Percentiles rank a stretch among this genome's conserved stretches.
Conservation (phyloP, 2,113 vertebrate genomes). For the Odobenus rosmarus region DNA sequence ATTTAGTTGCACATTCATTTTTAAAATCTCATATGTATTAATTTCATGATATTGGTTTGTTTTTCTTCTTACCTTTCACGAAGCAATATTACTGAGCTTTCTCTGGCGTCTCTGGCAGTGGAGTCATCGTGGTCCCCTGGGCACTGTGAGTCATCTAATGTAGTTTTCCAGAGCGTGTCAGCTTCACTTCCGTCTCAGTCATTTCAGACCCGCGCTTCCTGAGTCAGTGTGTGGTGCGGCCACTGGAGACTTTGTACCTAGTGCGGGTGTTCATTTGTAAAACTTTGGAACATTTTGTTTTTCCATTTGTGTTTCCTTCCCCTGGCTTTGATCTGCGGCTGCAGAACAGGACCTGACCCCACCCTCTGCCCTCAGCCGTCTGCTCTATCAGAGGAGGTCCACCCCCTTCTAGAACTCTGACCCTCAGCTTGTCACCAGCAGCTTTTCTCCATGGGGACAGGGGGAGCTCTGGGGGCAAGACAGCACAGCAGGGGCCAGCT, state of each 20-base stretch:
- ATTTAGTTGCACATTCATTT: constrained; percentile 61
- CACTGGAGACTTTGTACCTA: neutral
- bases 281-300: neutral
- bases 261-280: neutral
- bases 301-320: neutral
- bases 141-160: constrained; percentile 60
- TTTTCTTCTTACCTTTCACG: constrained; percentile 8
- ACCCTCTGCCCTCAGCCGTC: fast-evolving
- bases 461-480: neutral
- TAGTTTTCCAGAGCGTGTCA: constrained; percentile 28
- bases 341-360: neutral
- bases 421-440: neutral
- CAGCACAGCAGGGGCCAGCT: neutral
- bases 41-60: neutral
- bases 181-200: neutral
- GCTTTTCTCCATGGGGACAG: neutral
- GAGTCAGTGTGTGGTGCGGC: neutral
- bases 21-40: constrained; percentile 65
- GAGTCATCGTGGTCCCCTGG: neutral
- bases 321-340: neutral
- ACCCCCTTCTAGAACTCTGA: neutral
- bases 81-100: neutral
- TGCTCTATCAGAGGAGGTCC: fast-evolving
- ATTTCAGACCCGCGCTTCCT: neutral
- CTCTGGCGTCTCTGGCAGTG: neutral